Conservation (phyloP, 2,888 invertebrate species). For the Horisme vitalbata region DNA sequence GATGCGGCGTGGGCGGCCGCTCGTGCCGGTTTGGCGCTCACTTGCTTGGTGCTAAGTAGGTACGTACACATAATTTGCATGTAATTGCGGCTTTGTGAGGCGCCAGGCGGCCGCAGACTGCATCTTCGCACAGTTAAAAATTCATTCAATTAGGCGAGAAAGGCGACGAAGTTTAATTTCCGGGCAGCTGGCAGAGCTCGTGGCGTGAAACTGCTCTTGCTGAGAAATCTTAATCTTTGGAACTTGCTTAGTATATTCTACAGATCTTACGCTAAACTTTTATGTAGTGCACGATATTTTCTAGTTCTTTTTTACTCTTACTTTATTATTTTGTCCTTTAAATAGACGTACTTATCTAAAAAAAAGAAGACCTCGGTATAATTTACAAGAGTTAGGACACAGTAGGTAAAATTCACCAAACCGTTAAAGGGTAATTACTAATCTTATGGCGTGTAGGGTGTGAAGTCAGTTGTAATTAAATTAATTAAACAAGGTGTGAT, state of each 20-base stretch:
- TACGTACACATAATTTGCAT: conserved; percentile 79
- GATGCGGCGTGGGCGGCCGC: conserved; percentile 38
- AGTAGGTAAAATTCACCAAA: too few relatives aligned
- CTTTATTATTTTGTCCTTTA: too few relatives aligned
- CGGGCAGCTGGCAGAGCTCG: conserved; percentile 57
- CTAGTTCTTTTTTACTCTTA: too few relatives aligned
- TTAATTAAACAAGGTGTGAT: neutral
- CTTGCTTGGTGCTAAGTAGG: conserved; percentile 59
- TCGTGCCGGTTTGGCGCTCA: conserved; percentile 45
- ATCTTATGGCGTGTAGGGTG: neutral
- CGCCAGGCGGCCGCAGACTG: conserved; percentile 59
- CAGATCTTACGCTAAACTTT: conserved; percentile 25
- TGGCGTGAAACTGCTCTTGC: conserved; percentile 60
- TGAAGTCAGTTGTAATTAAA: neutral
- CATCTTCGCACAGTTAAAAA: conserved; percentile 78
- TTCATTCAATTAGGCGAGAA: conserved; percentile 76
- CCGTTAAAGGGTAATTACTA: neutral
- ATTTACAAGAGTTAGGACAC: too few relatives aligned
- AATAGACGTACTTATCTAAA: too few relatives aligned
- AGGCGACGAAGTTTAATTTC: conserved; percentile 73
- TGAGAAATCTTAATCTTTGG: conserved; percentile 63
- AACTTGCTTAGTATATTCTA: conserved; percentile 45
- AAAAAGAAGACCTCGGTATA: too few relatives aligned
- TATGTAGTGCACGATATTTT: conserved; percentile 1
- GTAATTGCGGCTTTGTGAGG: conserved; percentile 74